These are phyloP conservation scores for Conopomorpha cramerella DNA, from an alignment of 1,140 invertebrate genomes.

Conservation along the genomic window DNA sequence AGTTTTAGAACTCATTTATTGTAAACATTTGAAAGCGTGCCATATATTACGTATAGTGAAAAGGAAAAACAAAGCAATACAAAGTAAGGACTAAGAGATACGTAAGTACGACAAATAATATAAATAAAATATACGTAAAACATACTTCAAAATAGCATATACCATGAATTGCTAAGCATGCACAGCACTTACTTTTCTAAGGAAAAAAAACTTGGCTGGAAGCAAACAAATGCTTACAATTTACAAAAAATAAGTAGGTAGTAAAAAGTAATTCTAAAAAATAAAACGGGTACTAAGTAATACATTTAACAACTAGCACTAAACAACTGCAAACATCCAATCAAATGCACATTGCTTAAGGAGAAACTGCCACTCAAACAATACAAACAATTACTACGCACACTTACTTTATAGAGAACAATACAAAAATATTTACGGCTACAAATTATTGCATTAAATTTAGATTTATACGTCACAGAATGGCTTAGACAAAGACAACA, in stretches of 20 bases:
- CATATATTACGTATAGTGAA: constrained; percentile 33
- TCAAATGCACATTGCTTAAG: too few relatives aligned
- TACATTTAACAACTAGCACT: too few relatives aligned
- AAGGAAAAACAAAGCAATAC: constrained; percentile 33
- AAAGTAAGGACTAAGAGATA: constrained; percentile 42
- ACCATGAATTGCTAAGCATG: constrained; percentile 58
- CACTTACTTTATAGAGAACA: too few relatives aligned
- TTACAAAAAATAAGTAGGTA: constrained; percentile 39
- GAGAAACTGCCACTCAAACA: too few relatives aligned
- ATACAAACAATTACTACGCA: constrained; percentile 14
- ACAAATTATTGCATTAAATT: too few relatives aligned
- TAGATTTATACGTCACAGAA: too few relatives aligned
- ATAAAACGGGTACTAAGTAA: constrained; percentile 20
- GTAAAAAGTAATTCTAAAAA: constrained; percentile 9
- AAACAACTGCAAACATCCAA: too few relatives aligned
- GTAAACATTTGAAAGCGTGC: constrained; percentile 60
- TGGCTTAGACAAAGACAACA: too few relatives aligned
- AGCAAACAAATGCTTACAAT: constrained; percentile 61
- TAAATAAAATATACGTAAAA: constrained; percentile 33
- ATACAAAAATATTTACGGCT: too few relatives aligned
- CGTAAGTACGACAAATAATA: constrained; percentile 58
- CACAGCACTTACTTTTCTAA: constrained; percentile 40
- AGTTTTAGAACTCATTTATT: too few relatives aligned
- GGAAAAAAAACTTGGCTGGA: constrained; percentile 36
- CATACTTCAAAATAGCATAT: constrained; percentile 35